Conservation (phyloP, 2,888 invertebrate species). For the Macrosiphum euphorbiae region DNA sequence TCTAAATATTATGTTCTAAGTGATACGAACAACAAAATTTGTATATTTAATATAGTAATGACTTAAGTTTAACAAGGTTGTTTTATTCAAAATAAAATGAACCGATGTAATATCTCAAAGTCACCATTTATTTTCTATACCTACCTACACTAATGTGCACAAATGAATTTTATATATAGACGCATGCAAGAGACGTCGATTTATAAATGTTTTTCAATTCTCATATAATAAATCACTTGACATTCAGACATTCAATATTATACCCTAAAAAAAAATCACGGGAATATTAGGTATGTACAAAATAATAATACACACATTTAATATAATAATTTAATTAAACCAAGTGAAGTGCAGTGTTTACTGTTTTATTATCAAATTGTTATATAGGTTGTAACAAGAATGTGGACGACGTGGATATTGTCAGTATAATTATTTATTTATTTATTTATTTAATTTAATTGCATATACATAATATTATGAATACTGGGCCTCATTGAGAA, state of each 20-base stretch:
- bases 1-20: not conserved
- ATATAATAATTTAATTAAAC: not conserved
- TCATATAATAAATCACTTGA: not conserved
- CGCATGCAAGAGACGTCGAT: conserved; percentile 36
- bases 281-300: not conserved
- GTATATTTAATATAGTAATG: not conserved
- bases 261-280: not conserved
- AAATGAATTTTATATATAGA: conserved; percentile 7
- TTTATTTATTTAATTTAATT: too few species aligned
- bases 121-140: conserved; percentile 26
- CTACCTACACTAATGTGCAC: not conserved
- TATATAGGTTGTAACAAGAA: too few species aligned
- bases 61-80: not conserved
- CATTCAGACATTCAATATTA: not conserved
- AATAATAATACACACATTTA: not conserved
- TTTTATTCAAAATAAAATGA: not conserved
- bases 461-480: too few species aligned
- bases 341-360: not conserved
- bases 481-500: too few species aligned
- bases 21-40: not conserved
- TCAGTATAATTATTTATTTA: not conserved
- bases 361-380: not conserved
- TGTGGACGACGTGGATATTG: not conserved
- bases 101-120: conserved; percentile 37
- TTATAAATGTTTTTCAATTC: conserved; percentile 25